Percentiles rank a stretch among this genome's conserved stretches.
phyloP scores from a whole-genome alignment of 1,140 invertebrate species.

The Liolophura sinensis region DNA sequence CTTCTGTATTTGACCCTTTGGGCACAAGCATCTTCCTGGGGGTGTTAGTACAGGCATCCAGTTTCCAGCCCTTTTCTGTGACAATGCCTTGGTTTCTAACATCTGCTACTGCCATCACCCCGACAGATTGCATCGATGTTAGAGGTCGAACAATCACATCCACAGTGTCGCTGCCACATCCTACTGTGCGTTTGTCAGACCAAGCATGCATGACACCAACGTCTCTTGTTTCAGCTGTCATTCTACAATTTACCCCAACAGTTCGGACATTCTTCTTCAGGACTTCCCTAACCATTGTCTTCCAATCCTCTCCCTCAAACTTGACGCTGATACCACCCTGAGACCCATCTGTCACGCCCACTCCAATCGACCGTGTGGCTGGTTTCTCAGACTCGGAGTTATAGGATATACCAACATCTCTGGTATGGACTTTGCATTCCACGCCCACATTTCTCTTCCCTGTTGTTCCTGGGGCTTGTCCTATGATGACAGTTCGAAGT shows the following conservation, averaged over 20 bases:
- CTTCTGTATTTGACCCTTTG: constrained; percentile 52
- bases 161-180: constrained; percentile 43
- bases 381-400: constrained; percentile 50
- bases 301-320: constrained; percentile 44
- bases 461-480: constrained; percentile 29
- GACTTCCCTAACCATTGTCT: constrained; percentile 39
- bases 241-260: constrained; percentile 43
- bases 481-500: constrained; percentile 54
- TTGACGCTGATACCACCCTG: constrained; percentile 37
- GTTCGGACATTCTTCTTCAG: constrained; percentile 49
- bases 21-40: constrained; percentile 32
- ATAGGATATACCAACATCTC: constrained; percentile 59
- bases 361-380: constrained; percentile 39
- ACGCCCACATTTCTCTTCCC: constrained; percentile 68
- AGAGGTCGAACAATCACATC: constrained; percentile 46
- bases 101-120: constrained; percentile 41
- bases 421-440: constrained; percentile 68
- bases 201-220: constrained; percentile 25
- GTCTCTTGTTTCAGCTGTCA: constrained; percentile 25
- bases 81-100: constrained; percentile 29
- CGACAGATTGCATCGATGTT: constrained; percentile 35
- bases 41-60: constrained; percentile 52
- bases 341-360: constrained; percentile 50
- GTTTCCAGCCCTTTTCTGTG: constrained; percentile 46
- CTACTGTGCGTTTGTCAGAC: constrained; percentile 29